phyloP scores from a whole-genome alignment of 2,113 vertebrate species.

The Planiliza haematocheilus region DNA sequence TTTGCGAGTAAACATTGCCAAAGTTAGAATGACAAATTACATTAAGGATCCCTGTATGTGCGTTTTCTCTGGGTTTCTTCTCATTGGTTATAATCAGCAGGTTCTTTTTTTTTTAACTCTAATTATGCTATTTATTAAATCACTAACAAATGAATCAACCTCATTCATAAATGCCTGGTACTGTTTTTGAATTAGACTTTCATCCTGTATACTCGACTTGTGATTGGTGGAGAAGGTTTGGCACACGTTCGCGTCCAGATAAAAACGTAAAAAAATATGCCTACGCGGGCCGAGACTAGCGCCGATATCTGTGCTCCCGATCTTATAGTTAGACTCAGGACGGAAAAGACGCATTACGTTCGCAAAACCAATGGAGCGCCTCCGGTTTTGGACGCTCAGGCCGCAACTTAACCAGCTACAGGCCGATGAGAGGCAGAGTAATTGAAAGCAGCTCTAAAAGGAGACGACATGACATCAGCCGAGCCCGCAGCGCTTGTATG shows the following conservation, averaged over 20 bases:
- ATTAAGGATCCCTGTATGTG: too few species aligned
- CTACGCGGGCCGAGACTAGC: too few species aligned
- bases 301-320: not conserved
- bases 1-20: not conserved
- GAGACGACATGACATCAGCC: conserved; percentile 61
- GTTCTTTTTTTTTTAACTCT: too few species aligned
- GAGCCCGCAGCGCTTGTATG: conserved; percentile 48
- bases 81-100: too few species aligned
- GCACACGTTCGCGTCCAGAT: too few species aligned
- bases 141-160: too few species aligned
- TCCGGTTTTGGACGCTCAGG: conserved; percentile 32
- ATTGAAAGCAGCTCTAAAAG: conserved; percentile 66
- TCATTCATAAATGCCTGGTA: too few species aligned
- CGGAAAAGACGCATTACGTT: conserved; percentile 38
- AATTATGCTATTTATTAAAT: too few species aligned
- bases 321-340: conserved; percentile 23
- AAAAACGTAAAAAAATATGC: too few species aligned
- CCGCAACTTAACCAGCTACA: conserved; percentile 47
- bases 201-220: too few species aligned
- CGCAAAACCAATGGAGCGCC: conserved; percentile 32
- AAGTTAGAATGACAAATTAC: not conserved
- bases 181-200: too few species aligned
- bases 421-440: conserved; percentile 64
- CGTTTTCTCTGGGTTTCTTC: not conserved
- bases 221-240: too few species aligned